Conservation (phyloP, 2,888 invertebrate genomes). For the Tetragonisca angustula region DNA sequence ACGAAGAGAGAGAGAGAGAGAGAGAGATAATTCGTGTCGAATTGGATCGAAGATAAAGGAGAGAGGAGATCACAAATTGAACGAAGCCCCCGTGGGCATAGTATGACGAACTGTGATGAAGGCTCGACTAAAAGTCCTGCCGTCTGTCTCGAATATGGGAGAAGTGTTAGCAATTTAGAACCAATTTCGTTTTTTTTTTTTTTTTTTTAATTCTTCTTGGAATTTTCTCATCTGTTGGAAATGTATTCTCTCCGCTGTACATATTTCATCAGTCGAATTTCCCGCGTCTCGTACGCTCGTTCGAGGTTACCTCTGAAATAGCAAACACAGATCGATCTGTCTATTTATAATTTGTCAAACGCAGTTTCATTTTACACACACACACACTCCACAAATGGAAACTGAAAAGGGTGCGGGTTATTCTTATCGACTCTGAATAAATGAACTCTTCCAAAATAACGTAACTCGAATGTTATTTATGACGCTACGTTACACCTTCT, state of each 20-base stretch:
- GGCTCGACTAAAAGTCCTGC: background rate
- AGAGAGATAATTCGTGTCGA: background rate
- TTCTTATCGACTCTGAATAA: too few species aligned
- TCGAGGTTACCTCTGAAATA: too few species aligned
- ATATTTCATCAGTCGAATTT: too few species aligned
- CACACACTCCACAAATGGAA: background rate
- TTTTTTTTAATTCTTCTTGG: too few species aligned
- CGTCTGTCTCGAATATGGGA: background rate
- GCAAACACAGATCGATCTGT: too few species aligned
- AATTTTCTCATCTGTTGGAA: too few species aligned
- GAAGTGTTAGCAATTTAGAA: too few species aligned
- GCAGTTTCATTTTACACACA: background rate
- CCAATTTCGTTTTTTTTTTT: too few species aligned
- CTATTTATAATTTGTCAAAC: background rate
- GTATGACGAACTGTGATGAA: conserved; percentile 47
- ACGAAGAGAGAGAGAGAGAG: conserved; percentile 1
- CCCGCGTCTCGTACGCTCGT: too few species aligned
- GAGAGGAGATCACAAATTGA: conserved; percentile 69
- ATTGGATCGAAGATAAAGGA: background rate
- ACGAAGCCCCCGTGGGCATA: conserved; percentile 73
- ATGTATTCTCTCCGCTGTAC: too few species aligned
- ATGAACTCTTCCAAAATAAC: background rate
- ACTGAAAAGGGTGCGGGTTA: too few species aligned
- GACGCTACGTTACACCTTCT: too few species aligned
- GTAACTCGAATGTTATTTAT: background rate